Evolutionary conservation across 2,888 invertebrate species (phyloP).

Genomic region (Ceramica pisi): DNA sequence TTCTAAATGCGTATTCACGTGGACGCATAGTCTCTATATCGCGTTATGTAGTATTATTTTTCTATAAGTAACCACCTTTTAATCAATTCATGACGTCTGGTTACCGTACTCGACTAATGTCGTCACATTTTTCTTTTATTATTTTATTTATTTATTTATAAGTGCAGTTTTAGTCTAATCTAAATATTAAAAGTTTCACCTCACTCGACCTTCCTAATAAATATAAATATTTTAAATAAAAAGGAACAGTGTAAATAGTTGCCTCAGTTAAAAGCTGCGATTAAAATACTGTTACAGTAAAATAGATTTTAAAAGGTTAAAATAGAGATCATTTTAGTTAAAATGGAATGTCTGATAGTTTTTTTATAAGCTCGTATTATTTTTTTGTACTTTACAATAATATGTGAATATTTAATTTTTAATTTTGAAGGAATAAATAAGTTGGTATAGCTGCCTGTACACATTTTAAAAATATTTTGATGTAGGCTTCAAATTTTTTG

Average conservation of each 20-base stretch:
- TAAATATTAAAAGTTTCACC: constrained; percentile 56
- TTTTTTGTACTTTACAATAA: constrained; percentile 56
- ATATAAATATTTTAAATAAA: constrained; percentile 66
- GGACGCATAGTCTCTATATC: constrained; percentile 26
- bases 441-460: constrained; percentile 23
- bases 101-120: constrained; percentile 41
- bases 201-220: constrained; percentile 70
- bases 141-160: constrained; percentile 28
- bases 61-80: constrained; percentile 24
- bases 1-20: constrained; percentile 45
- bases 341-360: constrained; percentile 68
- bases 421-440: constrained; percentile 9
- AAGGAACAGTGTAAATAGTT: constrained; percentile 64
- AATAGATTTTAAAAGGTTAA: constrained; percentile 64
- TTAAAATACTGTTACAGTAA: constrained; percentile 71
- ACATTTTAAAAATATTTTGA: background rate
- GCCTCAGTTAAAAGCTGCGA: constrained; percentile 64
- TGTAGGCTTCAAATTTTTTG: constrained; percentile 9
- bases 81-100: constrained; percentile 38
- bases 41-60: constrained; percentile 28
- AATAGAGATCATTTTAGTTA: constrained; percentile 74
- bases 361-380: constrained; percentile 58
- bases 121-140: constrained; percentile 20
- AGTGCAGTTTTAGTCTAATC: constrained; percentile 36
- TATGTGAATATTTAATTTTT: constrained; percentile 9